Conservation (phyloP, 2,797 vertebrate genomes). For the Pygocentrus nattereri region DNA sequence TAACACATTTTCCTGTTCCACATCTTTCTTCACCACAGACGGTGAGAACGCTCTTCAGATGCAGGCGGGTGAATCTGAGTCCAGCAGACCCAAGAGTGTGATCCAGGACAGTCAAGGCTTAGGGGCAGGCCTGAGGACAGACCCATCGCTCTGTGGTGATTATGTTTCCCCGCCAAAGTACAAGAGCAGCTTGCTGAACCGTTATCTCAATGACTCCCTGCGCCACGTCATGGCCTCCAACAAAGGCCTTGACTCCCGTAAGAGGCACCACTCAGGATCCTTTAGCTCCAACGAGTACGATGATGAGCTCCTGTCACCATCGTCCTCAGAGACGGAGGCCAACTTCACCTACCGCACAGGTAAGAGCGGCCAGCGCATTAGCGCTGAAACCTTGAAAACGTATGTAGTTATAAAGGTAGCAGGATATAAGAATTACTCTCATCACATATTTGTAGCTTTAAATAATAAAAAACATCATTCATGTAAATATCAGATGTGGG, state of each 20-base stretch:
- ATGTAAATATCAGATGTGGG: too few relatives aligned
- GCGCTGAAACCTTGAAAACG: too few relatives aligned
- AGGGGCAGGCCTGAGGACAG: constrained; percentile 84
- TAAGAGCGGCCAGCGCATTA: constrained; percentile 73
- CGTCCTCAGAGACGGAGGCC: constrained; percentile 94
- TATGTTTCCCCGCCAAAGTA: constrained; percentile 97
- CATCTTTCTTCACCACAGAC: constrained; percentile 33
- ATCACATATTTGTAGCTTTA: too few relatives aligned
- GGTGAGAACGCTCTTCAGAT: constrained; percentile 73
- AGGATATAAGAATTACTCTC: too few relatives aligned
- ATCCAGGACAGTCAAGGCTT: constrained; percentile 92
- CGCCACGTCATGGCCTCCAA: constrained; percentile 96
- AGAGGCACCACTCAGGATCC: constrained; percentile 96
- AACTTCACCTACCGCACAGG: constrained; percentile 97
- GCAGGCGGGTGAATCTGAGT: constrained; percentile 86
- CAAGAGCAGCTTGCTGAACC: constrained; percentile 98
- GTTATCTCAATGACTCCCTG: constrained; percentile 98
- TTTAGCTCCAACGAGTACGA: constrained; percentile 99
- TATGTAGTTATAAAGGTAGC: too few relatives aligned
- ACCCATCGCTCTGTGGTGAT: constrained; percentile 88
- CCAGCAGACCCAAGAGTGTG: constrained; percentile 88
- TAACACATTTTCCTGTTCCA: not conserved
- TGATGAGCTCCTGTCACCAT: constrained; percentile 95
- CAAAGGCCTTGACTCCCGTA: constrained; percentile 91
- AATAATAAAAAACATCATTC: too few relatives aligned